These are phyloP conservation scores for Ophion slaviceki DNA, from an alignment of 2,888 invertebrate species.

Conservation along the genomic window DNA sequence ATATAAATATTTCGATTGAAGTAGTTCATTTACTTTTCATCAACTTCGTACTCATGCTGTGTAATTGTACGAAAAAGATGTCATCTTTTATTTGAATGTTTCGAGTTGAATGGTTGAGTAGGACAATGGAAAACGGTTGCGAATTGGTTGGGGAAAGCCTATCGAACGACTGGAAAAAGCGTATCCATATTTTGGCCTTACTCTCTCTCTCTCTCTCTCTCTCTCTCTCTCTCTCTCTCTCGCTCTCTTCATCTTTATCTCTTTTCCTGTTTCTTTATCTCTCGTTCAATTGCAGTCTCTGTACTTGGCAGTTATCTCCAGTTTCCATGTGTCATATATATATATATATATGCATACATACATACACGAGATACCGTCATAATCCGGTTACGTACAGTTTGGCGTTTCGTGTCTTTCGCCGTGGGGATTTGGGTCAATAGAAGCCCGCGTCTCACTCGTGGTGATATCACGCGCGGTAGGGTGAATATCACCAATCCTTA, in stretches of 20 bases:
- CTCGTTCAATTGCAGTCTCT: constrained; percentile 24
- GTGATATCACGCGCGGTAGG: constrained; percentile 53
- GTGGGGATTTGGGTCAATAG: constrained; percentile 62
- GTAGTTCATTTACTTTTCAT: too few species aligned
- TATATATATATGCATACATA: neutral
- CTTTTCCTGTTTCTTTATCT: neutral
- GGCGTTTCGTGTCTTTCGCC: constrained; percentile 51
- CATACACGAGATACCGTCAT: constrained; percentile 17
- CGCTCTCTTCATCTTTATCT: neutral
- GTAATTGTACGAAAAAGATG: too few species aligned
- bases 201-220: too few species aligned
- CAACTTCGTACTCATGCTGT: too few species aligned
- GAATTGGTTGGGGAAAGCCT: too few species aligned
- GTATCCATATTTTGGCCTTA: too few species aligned
- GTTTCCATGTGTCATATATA: constrained; percentile 13
- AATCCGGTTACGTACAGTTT: constrained; percentile 57
- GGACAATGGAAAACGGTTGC: too few species aligned
- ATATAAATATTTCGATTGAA: too few species aligned
- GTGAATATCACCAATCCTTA: constrained; percentile 60
- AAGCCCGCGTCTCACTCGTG: constrained; percentile 41
- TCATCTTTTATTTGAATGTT: too few species aligned
- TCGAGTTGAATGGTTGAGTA: too few species aligned
- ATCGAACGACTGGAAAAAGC: too few species aligned
- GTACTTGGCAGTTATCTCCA: constrained; percentile 51
- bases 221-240: too few species aligned